Conservation (phyloP, 2,888 invertebrate species). For the Protonemura montana region DNA sequence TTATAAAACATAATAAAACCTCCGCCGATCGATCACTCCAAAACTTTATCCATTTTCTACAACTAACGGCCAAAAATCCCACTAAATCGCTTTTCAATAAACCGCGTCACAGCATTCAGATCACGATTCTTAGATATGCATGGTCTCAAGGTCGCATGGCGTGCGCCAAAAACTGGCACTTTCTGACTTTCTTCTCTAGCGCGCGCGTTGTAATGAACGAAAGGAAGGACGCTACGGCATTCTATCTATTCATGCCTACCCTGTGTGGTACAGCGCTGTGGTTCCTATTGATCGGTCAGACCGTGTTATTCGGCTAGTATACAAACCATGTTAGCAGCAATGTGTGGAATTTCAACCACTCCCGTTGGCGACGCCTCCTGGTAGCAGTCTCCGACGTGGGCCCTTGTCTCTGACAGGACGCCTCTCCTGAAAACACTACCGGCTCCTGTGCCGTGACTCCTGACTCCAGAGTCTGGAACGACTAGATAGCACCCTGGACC, state of each 20-base stretch:
- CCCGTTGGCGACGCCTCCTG: not conserved
- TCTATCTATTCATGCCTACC: not conserved
- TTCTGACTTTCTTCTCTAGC: not conserved
- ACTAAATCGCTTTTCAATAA: not conserved
- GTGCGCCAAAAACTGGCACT: not conserved
- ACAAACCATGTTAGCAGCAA: constrained; percentile 14
- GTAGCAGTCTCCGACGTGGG: not conserved
- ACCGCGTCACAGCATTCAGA: not conserved
- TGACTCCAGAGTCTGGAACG: not conserved
- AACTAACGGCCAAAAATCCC: not conserved
- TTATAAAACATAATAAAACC: not conserved
- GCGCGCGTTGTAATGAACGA: not conserved
- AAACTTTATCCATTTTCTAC: not conserved
- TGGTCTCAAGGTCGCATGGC: not conserved
- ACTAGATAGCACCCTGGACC: not conserved
- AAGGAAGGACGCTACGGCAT: not conserved
- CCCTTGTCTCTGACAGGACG: not conserved
- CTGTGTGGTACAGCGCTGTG: constrained; percentile 1
- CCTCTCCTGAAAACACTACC: constrained; percentile 20
- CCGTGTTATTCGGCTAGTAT: constrained; percentile 23
- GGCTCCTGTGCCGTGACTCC: not conserved
- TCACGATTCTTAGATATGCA: not conserved
- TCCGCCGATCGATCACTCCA: not conserved
- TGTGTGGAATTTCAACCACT: constrained; percentile 7
- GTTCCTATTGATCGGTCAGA: constrained; percentile 32